Evolutionary conservation across 2,888 invertebrate genomes (phyloP), one percentile per base, ranked within the genome.

Genomic region (Ophioninae sp.): DNA sequence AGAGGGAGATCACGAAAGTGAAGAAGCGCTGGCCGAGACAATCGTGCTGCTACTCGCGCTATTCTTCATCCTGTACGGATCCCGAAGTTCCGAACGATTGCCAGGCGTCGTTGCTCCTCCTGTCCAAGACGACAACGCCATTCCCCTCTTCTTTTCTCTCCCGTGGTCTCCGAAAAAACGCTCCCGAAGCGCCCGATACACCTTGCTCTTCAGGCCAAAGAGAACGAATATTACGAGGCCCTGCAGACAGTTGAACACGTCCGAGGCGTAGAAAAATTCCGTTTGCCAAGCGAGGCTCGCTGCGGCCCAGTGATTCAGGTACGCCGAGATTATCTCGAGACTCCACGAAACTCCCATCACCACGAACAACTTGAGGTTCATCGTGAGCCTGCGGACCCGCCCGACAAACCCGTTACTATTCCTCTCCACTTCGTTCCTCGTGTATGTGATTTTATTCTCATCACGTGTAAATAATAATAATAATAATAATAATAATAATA

Each of bases 281-380:
- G 85, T 67, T 0, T 86, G 75, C 91, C 92, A 93, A 0, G 74
- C 0, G 5, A 88, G 75, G 8, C 85, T 41, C 0, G 81, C 39
- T 13, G 13, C 50, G 21, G 84, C 74, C 8, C 95, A 94, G 87
- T 94, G 92, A 59, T 93, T 91, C 67, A 94, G 92, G 39, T 95
- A 85, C 0, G 95, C 94, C 6, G 96, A 95, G 13, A 95, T 89
- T 6, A 96, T 93, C 91, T 96, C 96, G 67, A 95, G 94, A 2
- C 95, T 93, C 96, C 96, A 97, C 0, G 95, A 95, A 0, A 96
- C 95, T 0, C 97, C 97, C 97, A 97, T 97, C 67, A 97, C 96
- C 83, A 96, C 93, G 93, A 96, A 96, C 0, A 97, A 93, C 90
- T 97, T 97, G 0, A 95, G 94, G 81, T 96, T 96, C 93, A 97